Conservation (phyloP, 30 jellyfish, hydroid and myxozoan genomes). For the Haliclystus octoradiatus region DNA sequence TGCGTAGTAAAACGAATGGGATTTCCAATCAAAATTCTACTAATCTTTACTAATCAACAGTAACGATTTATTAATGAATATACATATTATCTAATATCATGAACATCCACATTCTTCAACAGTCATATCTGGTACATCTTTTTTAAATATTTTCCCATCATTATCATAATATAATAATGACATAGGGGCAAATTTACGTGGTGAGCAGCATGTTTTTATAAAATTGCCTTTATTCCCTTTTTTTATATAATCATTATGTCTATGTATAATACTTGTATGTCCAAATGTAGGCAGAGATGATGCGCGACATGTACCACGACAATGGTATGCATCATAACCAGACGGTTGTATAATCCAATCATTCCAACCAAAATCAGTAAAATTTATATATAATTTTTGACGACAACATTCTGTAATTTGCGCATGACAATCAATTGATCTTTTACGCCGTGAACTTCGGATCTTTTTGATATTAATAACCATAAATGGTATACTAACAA, state of each 20-base stretch:
- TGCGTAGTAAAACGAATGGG: too few relatives aligned
- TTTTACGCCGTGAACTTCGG: slow-evolving; percentile 17
- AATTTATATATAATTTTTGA: slow-evolving; percentile 34
- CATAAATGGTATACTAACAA: slow-evolving; percentile 47
- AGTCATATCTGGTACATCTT: slow-evolving; percentile 36
- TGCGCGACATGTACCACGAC: slow-evolving; percentile 50
- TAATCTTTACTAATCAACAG: too few relatives aligned
- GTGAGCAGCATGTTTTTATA: slow-evolving; percentile 54
- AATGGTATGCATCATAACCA: slow-evolving; percentile 50
- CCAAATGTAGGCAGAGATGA: slow-evolving; percentile 55
- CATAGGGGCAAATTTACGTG: slow-evolving; percentile 31
- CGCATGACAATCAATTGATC: slow-evolving; percentile 46
- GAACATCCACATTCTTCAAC: slow-evolving; percentile 74
- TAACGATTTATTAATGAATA: too few relatives aligned
- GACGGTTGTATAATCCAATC: slow-evolving; percentile 66
- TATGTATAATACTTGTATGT: slow-evolving; percentile 39
- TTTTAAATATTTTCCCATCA: slow-evolving; percentile 38
- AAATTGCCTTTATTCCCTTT: background rate
- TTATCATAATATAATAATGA: slow-evolving; percentile 31
- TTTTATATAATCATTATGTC: slow-evolving; percentile 3
- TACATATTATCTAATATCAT: too few relatives aligned
- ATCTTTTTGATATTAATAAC: slow-evolving; percentile 34
- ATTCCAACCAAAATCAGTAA: slow-evolving; percentile 60
- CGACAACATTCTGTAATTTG: slow-evolving; percentile 48
- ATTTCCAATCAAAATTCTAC: too few relatives aligned